Base-by-base conservation (phyloP, 2,797 vertebrate species). In the Liasis olivaceus region DNA sequence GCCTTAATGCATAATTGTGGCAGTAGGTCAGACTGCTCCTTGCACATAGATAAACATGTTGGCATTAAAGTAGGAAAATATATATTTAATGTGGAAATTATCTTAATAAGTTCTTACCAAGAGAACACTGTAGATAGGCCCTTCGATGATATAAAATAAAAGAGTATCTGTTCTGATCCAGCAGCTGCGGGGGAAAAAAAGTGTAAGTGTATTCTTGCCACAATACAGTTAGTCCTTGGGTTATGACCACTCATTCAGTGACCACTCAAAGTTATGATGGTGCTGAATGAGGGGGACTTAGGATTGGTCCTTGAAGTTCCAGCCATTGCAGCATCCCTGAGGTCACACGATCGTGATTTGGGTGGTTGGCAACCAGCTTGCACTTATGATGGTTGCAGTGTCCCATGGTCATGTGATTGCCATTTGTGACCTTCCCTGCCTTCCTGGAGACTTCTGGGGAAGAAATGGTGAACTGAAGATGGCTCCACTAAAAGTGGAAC, bases 81-180 rank as follows among this genome's bases (percentile, higher is more conserved):
- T 36, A 72, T 72, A 72, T 72, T 72, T 36, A 17, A 20, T 20
- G 2, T 36, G 6, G 31, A 72, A 72, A 72, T 87, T 5, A 17
- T 17, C 60, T 9, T 72, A 17, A 92, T 93, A 91, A 94, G 92
- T 66, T 95, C 98, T 95, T 98, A 99, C 99, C 99, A 99, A 87
- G 58, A 99, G 96, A 93, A 99, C 99, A 77, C 99, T 99, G 94
- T 99, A 99, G 97, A 99, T 99, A 92, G 99, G 99, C 0, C 99
- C 99, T 0, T 99, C 98, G 97, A 99, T 98, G 95, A 99, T 99
- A 96, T 99, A 99, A 90, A 99, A 98, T 28, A 99, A 98, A 26
- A 99, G 99, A 1, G 99, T 99, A 94, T 99, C 99, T 89, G 99
- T 98, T 97, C 99, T 99, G 96, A 99, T 99, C 99, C 99, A 99